phyloP scores from a whole-genome alignment of 2,888 invertebrate genomes.

The Blastobasis adustella region DNA sequence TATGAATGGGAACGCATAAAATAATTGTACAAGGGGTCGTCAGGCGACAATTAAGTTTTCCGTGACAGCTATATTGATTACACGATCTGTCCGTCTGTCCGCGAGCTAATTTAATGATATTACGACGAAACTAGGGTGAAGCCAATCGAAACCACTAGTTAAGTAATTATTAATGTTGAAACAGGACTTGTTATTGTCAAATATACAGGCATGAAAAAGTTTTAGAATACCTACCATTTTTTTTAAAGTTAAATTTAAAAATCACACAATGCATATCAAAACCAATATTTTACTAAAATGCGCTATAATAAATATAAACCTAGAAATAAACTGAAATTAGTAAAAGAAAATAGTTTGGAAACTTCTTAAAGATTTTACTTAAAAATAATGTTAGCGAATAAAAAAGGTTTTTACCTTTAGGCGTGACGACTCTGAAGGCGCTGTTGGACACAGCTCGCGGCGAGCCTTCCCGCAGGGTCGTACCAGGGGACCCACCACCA shows the following conservation, averaged over 20 bases:
- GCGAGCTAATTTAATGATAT: too few species aligned
- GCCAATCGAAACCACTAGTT: too few species aligned
- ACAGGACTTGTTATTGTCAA: too few species aligned
- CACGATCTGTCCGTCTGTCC: constrained; percentile 14
- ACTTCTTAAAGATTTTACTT: neutral
- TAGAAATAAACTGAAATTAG: neutral
- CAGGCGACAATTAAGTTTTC: constrained; percentile 28
- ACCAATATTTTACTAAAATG: neutral
- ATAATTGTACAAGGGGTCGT: constrained; percentile 14
- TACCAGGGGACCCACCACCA: constrained; percentile 45
- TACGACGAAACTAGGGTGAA: too few species aligned
- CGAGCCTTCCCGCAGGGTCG: constrained; percentile 46
- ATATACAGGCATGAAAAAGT: too few species aligned
- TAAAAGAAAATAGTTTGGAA: neutral
- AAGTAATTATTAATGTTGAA: too few species aligned
- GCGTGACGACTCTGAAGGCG: constrained; percentile 80
- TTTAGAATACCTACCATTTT: too few species aligned
- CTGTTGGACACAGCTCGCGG: constrained; percentile 68
- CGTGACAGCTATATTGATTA: constrained; percentile 37
- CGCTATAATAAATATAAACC: neutral
- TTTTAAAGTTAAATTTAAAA: too few species aligned
- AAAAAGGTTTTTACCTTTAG: constrained; percentile 60
- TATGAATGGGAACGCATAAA: too few species aligned
- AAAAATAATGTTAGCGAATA: neutral
- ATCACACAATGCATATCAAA: neutral